Conservation (phyloP, 2,797 vertebrate genomes). For the Cirrhinus molitorella region DNA sequence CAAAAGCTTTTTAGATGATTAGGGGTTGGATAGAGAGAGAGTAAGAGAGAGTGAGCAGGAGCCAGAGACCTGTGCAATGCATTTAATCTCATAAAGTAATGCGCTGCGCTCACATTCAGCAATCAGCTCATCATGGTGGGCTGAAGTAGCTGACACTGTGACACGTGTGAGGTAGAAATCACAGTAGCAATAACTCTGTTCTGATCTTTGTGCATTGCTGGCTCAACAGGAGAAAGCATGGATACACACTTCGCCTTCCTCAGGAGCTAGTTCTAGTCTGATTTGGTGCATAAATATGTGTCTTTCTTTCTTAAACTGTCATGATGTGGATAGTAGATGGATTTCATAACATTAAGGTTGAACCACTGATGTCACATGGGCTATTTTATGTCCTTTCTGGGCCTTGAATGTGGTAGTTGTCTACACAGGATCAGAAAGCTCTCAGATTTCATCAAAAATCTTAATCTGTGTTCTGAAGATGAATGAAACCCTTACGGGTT, state of each 20-base stretch:
- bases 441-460: too few species aligned
- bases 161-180: slow-evolving; percentile 52
- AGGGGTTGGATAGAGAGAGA: slow-evolving; percentile 43
- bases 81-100: slow-evolving; percentile 51
- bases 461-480: too few species aligned
- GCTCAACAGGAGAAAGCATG: slow-evolving; percentile 38
- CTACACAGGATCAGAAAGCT: too few species aligned
- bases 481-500: too few species aligned
- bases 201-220: slow-evolving; percentile 40
- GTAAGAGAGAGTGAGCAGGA: slow-evolving; percentile 23
- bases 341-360: too few species aligned
- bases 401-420: too few species aligned
- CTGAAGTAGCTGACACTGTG: slow-evolving; percentile 54
- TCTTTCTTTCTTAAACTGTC: slow-evolving; percentile 19
- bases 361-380: too few species aligned
- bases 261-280: background rate
- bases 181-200: slow-evolving; percentile 45
- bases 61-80: slow-evolving; percentile 28
- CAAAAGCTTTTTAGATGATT: slow-evolving; percentile 53
- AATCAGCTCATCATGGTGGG: slow-evolving; percentile 51
- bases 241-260: slow-evolving; percentile 19
- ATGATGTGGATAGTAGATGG: background rate
- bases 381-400: too few species aligned
- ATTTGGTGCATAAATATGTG: slow-evolving; percentile 29
- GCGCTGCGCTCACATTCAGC: slow-evolving; percentile 45